Evolutionary conservation across 1,140 invertebrate species (phyloP).

Genomic region (Cherax quadricarinatus): DNA sequence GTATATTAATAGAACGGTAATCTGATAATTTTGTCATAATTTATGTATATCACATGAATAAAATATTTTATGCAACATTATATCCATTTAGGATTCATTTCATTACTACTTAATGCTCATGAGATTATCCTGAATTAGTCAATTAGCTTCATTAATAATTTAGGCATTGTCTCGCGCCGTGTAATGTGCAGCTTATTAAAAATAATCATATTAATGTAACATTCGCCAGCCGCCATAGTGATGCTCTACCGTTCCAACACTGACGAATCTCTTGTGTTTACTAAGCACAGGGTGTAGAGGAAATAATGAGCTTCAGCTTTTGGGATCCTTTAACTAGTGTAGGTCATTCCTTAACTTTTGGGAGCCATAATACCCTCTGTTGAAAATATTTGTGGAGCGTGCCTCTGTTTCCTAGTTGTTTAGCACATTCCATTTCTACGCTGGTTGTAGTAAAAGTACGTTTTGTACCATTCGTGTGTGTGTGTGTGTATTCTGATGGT

Average conservation of each 20-base stretch:
- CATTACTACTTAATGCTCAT: constrained; percentile 55
- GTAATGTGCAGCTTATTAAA: constrained; percentile 55
- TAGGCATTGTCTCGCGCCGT: constrained; percentile 45
- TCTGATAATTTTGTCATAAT: constrained; percentile 35
- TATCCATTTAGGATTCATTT: constrained; percentile 60
- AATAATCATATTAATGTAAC: constrained; percentile 49
- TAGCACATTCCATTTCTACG: no score
- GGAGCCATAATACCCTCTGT: neutral
- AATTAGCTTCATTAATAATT: constrained; percentile 60
- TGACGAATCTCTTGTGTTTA: no score
- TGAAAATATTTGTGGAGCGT: neutral
- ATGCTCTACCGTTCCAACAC: neutral
- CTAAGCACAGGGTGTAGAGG: no score
- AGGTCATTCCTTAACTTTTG: no score
- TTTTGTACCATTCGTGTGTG: no score
- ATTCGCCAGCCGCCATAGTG: neutral
- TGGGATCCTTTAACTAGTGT: no score
- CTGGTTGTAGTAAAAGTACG: no score
- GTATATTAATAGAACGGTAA: constrained; percentile 36
- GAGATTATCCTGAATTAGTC: constrained; percentile 61
- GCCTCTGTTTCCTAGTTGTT: no score
- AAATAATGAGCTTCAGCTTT: no score
- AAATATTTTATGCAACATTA: constrained; percentile 47
- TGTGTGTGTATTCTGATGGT: no score
- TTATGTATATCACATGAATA: constrained; percentile 30